Conservation (phyloP, 2,888 invertebrate genomes). For the Mesorhabditis spiculigera region DNA sequence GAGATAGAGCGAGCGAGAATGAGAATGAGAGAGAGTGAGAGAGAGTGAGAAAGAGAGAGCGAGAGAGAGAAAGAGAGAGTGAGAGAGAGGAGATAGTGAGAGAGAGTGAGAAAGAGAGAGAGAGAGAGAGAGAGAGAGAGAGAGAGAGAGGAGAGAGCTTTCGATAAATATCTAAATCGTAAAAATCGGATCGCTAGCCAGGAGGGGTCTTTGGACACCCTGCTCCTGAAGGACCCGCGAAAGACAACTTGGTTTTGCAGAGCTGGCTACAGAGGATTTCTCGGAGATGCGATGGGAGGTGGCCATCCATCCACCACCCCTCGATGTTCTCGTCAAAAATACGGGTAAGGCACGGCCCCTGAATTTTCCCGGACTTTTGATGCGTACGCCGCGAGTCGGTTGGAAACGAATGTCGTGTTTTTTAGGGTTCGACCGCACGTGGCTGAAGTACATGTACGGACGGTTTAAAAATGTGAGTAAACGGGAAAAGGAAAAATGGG, state of each 20-base stretch:
- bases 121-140: constrained; percentile 20
- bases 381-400: too few species aligned
- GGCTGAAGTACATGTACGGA: constrained; percentile 53
- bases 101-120: too few species aligned
- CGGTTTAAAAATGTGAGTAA: constrained; percentile 48
- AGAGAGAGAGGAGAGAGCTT: constrained; percentile 10
- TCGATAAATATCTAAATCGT: too few species aligned
- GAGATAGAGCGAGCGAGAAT: too few species aligned
- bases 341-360: constrained; percentile 12
- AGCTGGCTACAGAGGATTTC: constrained; percentile 37
- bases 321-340: constrained; percentile 21
- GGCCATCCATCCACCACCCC: constrained; percentile 31
- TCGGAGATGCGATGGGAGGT: constrained; percentile 34
- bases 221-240: background rate
- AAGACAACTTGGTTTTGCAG: constrained; percentile 15
- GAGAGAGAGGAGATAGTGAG: too few species aligned
- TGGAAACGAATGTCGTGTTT: too few species aligned
- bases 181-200: background rate
- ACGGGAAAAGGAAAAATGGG: too few species aligned
- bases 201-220: constrained; percentile 18
- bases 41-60: too few species aligned
- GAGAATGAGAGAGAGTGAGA: too few species aligned
- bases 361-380: background rate
- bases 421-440: constrained; percentile 28
- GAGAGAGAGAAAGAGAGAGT: background rate